These are phyloP conservation scores for Crotalus tigris DNA, from an alignment of 2,113 vertebrate genomes.

Conservation along the genomic window DNA sequence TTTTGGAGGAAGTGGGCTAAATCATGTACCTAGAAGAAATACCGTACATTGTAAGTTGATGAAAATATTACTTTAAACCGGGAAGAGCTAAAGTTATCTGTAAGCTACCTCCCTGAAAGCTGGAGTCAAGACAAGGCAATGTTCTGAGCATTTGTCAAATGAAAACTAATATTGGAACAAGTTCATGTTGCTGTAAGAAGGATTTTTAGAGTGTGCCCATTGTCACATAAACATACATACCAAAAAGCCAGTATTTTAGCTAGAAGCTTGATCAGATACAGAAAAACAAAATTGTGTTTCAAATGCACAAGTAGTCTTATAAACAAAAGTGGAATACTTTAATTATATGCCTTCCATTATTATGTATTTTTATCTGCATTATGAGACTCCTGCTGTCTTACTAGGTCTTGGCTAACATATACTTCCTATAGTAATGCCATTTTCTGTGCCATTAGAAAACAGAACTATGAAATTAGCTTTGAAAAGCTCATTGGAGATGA, in stretches of 20 bases:
- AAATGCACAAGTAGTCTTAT: background rate
- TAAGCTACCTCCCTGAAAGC: background rate
- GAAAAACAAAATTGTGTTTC: background rate
- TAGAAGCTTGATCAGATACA: background rate
- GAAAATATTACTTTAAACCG: background rate
- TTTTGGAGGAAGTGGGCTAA: background rate
- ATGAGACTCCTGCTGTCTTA: background rate
- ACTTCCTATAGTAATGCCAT: background rate
- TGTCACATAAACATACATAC: background rate
- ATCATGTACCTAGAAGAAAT: background rate
- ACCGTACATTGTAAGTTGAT: background rate
- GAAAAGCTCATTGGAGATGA: too few relatives aligned
- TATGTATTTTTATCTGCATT: background rate
- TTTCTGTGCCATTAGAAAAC: background rate
- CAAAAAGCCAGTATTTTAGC: background rate
- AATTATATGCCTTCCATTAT: background rate
- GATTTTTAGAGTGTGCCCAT: background rate
- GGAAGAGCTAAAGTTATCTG: background rate
- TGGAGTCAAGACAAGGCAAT: background rate
- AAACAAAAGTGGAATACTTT: background rate
- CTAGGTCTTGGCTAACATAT: background rate
- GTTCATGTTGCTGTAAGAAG: background rate
- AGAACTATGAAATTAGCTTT: background rate
- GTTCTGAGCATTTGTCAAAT: background rate
- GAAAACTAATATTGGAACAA: background rate